Percentiles rank a stretch among this genome's conserved stretches.
phyloP scores from a whole-genome alignment of 2,888 invertebrate species.

The Calameuta filiformis region DNA sequence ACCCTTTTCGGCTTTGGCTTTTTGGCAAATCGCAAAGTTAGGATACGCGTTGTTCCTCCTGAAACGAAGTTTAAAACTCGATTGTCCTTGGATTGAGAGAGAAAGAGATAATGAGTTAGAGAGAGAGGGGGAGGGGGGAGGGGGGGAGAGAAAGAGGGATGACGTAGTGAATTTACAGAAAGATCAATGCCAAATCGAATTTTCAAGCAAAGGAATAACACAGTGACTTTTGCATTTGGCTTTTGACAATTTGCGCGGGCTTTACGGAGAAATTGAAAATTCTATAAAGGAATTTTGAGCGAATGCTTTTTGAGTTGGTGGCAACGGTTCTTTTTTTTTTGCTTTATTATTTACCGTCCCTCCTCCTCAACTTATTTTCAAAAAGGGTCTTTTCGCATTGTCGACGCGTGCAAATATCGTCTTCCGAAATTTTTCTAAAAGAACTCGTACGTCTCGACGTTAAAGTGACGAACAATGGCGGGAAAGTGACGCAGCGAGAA shows the following conservation, averaged over 20 bases:
- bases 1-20: slow-evolving; percentile 28
- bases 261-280: too few species aligned
- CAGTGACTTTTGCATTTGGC: not conserved
- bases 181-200: not conserved
- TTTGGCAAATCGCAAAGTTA: slow-evolving; percentile 26
- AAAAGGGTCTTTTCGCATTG: not conserved
- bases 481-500: slow-evolving; percentile 1
- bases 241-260: not conserved
- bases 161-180: slow-evolving; percentile 2
- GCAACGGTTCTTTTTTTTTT: not conserved
- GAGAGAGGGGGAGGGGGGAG: not conserved
- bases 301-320: not conserved
- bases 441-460: too few species aligned
- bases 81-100: slow-evolving; percentile 1
- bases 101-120: not conserved
- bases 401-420: not conserved
- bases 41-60: slow-evolving; percentile 30
- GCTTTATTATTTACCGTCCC: not conserved
- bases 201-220: not conserved
- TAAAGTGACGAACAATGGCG: not conserved
- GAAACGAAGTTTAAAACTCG: slow-evolving; percentile 43
- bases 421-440: not conserved
- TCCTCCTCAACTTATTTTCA: too few species aligned
- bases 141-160: slow-evolving; percentile 22
- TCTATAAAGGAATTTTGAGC: too few species aligned